phyloP scores from a whole-genome alignment of 2,797 vertebrate species.

The Hippopotamyrus pictus region DNA sequence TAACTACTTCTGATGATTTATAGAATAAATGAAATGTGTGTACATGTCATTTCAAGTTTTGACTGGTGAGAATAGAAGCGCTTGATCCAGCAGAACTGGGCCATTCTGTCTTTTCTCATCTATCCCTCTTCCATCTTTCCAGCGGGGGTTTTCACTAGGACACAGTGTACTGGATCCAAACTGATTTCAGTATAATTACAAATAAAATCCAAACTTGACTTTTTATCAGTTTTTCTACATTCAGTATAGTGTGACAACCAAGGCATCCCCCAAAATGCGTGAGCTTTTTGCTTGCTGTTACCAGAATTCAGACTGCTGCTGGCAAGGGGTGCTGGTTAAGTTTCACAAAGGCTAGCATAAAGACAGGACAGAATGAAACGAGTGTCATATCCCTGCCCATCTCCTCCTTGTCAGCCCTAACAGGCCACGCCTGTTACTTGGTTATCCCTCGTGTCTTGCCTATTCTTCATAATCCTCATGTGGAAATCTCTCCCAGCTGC shows the following conservation, averaged over 20 bases:
- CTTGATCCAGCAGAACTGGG: background rate
- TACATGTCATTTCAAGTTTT: background rate
- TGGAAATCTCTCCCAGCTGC: background rate
- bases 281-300: background rate
- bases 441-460: background rate
- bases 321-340: background rate
- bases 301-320: background rate
- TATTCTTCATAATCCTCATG: background rate
- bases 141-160: constrained; percentile 42
- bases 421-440: background rate
- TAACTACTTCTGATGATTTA: background rate
- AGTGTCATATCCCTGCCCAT: background rate
- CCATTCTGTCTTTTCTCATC: background rate
- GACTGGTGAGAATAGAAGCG: background rate
- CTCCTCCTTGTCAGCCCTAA: background rate
- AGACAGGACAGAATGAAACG: background rate
- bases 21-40: background rate
- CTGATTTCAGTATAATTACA: constrained; percentile 33
- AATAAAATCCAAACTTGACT: constrained; percentile 26
- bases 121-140: background rate
- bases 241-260: background rate
- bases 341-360: background rate
- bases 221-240: constrained; percentile 22
- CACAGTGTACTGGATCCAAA: constrained; percentile 28
- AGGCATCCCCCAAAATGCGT: background rate